These are phyloP conservation scores for Nomada flava DNA, from an alignment of 2,888 invertebrate genomes.

Conservation along the genomic window DNA sequence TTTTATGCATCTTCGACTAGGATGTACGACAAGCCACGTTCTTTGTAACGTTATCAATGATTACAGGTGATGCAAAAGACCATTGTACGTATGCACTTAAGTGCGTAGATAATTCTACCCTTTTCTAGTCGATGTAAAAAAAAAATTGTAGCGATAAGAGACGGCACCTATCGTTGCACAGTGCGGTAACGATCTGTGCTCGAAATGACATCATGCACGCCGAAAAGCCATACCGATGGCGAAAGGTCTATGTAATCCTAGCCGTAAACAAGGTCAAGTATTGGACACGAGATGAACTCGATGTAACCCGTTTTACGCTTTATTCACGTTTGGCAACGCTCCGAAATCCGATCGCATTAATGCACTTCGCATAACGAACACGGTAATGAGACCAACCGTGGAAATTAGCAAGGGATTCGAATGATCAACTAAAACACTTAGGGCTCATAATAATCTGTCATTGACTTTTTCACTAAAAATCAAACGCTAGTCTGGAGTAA, in stretches of 20 bases:
- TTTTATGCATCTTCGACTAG: too few species aligned
- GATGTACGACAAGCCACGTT: too few species aligned
- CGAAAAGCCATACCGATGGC: constrained; percentile 17
- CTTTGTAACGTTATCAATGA: not conserved
- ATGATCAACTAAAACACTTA: not conserved
- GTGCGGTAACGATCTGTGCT: not conserved
- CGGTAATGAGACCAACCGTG: not conserved
- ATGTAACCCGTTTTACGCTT: constrained; percentile 2
- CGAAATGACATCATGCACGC: constrained; percentile 6
- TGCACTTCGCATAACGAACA: constrained; percentile 1
- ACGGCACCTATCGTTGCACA: not conserved
- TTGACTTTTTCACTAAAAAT: not conserved
- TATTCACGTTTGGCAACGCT: constrained; percentile 20
- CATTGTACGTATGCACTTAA: too few species aligned
- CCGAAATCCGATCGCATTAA: constrained; percentile 24
- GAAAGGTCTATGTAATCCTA: constrained; percentile 24
- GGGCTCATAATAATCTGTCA: not conserved
- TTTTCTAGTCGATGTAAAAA: not conserved
- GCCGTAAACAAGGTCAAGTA: constrained; percentile 45
- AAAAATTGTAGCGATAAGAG: constrained; percentile 22
- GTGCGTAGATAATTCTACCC: not conserved
- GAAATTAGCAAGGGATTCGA: not conserved
- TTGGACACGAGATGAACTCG: constrained; percentile 34
- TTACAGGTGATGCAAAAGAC: not conserved
- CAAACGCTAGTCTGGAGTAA: too few species aligned